Percentiles rank a stretch among this genome's conserved stretches.
Conservation (phyloP, 2,888 invertebrate species). For the Magallana nippona region DNA sequence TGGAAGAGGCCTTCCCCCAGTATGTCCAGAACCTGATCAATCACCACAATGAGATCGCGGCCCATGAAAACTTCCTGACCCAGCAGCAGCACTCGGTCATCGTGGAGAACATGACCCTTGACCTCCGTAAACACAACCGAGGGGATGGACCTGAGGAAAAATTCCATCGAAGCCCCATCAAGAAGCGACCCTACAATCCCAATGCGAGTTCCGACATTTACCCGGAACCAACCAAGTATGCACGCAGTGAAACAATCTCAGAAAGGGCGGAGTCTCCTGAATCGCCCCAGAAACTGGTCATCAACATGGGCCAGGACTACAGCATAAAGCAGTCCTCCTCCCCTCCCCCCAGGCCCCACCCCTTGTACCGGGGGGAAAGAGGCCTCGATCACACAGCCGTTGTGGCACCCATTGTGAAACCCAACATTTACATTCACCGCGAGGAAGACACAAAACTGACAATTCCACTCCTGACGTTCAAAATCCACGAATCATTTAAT, state of each 20-base stretch:
- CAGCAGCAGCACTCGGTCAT: conserved; percentile 67
- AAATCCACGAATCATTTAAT: conserved; percentile 72
- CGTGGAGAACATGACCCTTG: conserved; percentile 71
- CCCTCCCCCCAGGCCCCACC: conserved; percentile 16
- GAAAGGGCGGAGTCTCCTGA: conserved; percentile 42
- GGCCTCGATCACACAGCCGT: conserved; percentile 60
- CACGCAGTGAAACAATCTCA: conserved; percentile 54
- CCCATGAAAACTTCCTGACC: conserved; percentile 31
- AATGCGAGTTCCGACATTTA: conserved; percentile 52
- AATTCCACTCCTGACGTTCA: conserved; percentile 69
- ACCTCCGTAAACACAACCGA: conserved; percentile 70
- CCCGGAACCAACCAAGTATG: conserved; percentile 56
- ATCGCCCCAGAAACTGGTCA: conserved; percentile 44
- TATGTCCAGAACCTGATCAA: conserved; percentile 37
- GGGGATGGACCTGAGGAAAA: conserved; percentile 68
- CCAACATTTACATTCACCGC: conserved; percentile 52
- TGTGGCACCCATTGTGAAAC: conserved; percentile 60
- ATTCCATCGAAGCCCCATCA: conserved; percentile 75
- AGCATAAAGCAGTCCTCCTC: conserved; percentile 34
- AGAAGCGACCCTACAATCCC: conserved; percentile 76
- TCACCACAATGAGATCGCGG: conserved; percentile 37
- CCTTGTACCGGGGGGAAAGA: conserved; percentile 37
- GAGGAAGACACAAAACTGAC: conserved; percentile 72
- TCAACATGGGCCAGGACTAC: conserved; percentile 38
- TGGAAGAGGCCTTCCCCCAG: conserved; percentile 37